Evolutionary conservation across 1,140 invertebrate species (phyloP), one percentile per base, ranked within the genome.

Genomic region (Dryas iulia): DNA sequence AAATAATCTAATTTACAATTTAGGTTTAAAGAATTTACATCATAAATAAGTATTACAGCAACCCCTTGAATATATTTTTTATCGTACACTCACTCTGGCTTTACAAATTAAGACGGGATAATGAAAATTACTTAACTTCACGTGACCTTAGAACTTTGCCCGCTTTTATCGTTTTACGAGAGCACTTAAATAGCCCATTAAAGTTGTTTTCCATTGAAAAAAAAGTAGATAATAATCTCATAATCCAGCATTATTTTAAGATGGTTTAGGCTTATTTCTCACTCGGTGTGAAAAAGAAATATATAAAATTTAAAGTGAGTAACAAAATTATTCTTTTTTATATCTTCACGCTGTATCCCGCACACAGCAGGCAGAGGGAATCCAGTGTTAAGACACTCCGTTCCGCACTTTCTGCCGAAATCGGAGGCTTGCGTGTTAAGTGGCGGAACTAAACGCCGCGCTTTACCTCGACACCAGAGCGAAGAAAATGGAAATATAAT

Each of bases 41-140:
- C 52, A 53, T 53, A 53, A 24, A 11, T 53, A 3, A 8, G 10
- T 2, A 53, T 53, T 53, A 53, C 0, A 53, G 3, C 52, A 53
- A 53, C 33, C 21, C 52, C 21, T 53, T 53, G 1, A 57, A 26
- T 14, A 28, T 3, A 33, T 23, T 39, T 30, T 54, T 62, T 62
- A 54, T 62, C 21, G 47, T 62, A 62, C 26, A 61, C 56, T 66
- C 12, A 4, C 25, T 18, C 35, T 25, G 33, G 30, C 26, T 54
- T 59, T 12, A 25, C 58, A 33, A 67, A 67, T 57, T 68, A 67
- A 60, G 58, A 68, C 31, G 53, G 23, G 35, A 70, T 73, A 66
- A 73, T 66, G 66, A 69, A 69, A 65, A 73, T 73, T 73, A 71
- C 63, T 70, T 30, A 72, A 72, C 61, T 73, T 63, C 11, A 35